These are phyloP conservation scores for Mya arenaria DNA, from an alignment of 1,140 invertebrate genomes.

Conservation along the genomic window DNA sequence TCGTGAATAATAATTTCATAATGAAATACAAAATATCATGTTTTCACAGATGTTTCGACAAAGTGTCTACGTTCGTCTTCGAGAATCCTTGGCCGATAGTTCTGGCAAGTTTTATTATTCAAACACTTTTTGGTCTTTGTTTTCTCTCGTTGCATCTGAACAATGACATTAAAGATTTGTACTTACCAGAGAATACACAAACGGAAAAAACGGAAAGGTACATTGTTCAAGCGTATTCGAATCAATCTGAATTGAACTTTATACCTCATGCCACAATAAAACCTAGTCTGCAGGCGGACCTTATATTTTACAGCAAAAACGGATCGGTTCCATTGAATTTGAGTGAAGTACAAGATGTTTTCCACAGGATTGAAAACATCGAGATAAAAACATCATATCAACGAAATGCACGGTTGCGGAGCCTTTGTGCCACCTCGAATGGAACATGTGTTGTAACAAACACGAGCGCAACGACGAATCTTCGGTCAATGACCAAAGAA, in stretches of 20 bases:
- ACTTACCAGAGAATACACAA: conserved; percentile 13
- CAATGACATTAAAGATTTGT: conserved; percentile 30
- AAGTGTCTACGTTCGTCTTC: too few species aligned
- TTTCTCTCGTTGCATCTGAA: too few species aligned
- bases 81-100: too few species aligned
- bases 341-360: conserved; percentile 8
- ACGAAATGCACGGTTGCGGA: conserved; percentile 6
- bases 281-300: conserved; percentile 3
- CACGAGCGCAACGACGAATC: background rate
- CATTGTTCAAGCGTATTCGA: background rate
- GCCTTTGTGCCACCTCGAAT: conserved; percentile 29
- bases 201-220: background rate
- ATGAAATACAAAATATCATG: too few species aligned
- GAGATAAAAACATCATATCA: background rate
- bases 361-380: conserved; percentile 22
- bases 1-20: too few species aligned
- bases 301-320: conserved; percentile 19
- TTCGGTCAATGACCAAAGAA: background rate
- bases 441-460: conserved; percentile 28
- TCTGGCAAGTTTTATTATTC: too few species aligned
- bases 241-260: background rate
- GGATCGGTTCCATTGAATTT: background rate
- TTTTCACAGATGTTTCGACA: too few species aligned
- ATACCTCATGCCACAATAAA: conserved; percentile 15
- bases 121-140: too few species aligned